Evolutionary conservation across 1,140 invertebrate species (phyloP).

Genomic region (Drosophila lacteicornis): DNA sequence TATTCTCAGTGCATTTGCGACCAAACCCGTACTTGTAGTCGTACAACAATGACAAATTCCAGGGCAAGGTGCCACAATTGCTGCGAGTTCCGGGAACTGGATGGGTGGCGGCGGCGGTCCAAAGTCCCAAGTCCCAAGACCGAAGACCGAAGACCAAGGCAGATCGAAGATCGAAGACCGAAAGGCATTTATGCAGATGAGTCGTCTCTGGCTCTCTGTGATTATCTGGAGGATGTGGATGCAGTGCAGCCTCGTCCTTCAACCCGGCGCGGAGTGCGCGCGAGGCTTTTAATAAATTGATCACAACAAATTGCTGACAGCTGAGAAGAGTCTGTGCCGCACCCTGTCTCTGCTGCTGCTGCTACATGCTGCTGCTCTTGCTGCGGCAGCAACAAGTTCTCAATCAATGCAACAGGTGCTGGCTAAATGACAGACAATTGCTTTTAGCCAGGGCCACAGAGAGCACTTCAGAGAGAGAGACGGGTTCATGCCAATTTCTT

Average conservation of each 20-base stretch:
- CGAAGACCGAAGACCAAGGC: not conserved
- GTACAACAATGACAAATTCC: conserved; percentile 75
- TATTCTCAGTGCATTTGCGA: conserved; percentile 4
- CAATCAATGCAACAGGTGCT: conserved; percentile 74
- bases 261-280: not conserved
- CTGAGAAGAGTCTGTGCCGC: conserved; percentile 63
- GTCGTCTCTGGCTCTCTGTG: conserved; percentile 48
- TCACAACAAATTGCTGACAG: conserved; percentile 83
- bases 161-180: conserved; percentile 11
- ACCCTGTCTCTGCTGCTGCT: conserved; percentile 28
- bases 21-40: conserved; percentile 17
- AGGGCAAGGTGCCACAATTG: conserved; percentile 74
- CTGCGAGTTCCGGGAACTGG: conserved; percentile 72
- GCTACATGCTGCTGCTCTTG: conserved; percentile 4
- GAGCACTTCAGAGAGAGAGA: conserved; percentile 9
- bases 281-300: conserved; percentile 75
- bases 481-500: conserved; percentile 59
- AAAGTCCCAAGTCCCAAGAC: not conserved
- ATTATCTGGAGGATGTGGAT: conserved; percentile 58
- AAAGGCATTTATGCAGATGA: conserved; percentile 74
- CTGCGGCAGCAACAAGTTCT: conserved; percentile 68
- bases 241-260: conserved; percentile 41
- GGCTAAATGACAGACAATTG: conserved; percentile 66
- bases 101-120: conserved; percentile 57
- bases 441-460: conserved; percentile 41